A percentile compares a stretch with the other conserved stretches of the same genome.
phyloP scores from a whole-genome alignment of 2,888 invertebrate genomes.

The Protophormia terraenovae region DNA sequence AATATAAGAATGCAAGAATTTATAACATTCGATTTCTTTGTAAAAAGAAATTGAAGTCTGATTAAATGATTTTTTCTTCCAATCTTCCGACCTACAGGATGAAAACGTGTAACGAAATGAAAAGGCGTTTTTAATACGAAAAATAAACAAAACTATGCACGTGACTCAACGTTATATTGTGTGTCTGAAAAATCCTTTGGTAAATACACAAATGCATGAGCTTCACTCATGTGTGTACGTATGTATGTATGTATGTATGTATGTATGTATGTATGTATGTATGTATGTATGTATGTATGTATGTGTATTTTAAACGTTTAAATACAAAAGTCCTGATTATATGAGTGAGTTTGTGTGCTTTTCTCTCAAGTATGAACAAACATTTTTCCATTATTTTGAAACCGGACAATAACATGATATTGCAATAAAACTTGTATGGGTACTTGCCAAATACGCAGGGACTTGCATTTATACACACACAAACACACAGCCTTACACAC shows the following conservation, averaged over 20 bases:
- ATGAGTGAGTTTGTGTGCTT: neutral
- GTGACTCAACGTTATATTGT: slow-evolving; percentile 72
- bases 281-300: neutral
- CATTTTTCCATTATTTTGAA: slow-evolving; percentile 57
- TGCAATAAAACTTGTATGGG: slow-evolving; percentile 63
- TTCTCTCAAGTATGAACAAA: slow-evolving; percentile 14
- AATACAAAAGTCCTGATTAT: slow-evolving; percentile 11
- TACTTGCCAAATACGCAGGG: slow-evolving; percentile 12
- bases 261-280: neutral
- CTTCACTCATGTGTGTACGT: neutral
- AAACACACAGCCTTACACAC: neutral
- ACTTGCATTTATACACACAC: neutral
- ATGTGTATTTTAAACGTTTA: neutral
- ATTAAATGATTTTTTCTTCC: neutral
- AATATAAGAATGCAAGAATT: slow-evolving; percentile 23
- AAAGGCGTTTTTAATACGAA: slow-evolving; percentile 77
- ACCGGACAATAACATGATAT: slow-evolving; percentile 65
- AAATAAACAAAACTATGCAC: slow-evolving; percentile 78
- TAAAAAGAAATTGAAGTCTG: neutral
- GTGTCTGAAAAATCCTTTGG: slow-evolving; percentile 16
- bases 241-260: neutral
- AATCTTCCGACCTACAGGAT: slow-evolving; percentile 62
- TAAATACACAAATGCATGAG: slow-evolving; percentile 5
- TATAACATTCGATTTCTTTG: slow-evolving; percentile 20
- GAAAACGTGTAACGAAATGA: slow-evolving; percentile 72